Base-by-base conservation (phyloP, 2,888 invertebrate species). In the Salticus scenicus region DNA sequence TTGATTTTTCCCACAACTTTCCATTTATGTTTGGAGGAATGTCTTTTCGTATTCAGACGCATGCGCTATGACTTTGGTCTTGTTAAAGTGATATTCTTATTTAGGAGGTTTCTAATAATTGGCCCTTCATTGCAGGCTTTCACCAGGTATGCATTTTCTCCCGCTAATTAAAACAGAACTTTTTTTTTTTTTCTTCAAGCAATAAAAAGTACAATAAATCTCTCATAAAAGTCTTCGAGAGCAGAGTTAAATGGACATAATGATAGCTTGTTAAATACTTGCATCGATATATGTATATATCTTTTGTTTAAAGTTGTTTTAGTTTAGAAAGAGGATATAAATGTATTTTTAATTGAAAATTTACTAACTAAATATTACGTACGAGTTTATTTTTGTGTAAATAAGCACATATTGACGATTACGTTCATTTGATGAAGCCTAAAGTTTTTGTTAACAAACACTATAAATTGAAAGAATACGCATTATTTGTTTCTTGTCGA, bases 21-120 rank as follows among this genome's bases (percentile, higher is more conserved):
- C 24, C 14, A 57, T 2, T 14, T 17, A 47, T 47, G 47, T 47
- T 17, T 47, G 10, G 17, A n/a, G n/a, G n/a, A n/a, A n/a, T n/a
- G n/a, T n/a, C n/a, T n/a, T n/a, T n/a, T n/a, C n/a, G n/a, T n/a
- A n/a, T n/a, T n/a, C n/a, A n/a, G n/a, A 24, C 57, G 57, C 57
- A 57, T 57, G 57, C 57, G 57, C 24, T 24, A 1, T 57, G 57
- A 1, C 1, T 12, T 17, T 12, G 12, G 24, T 57, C 57, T 57
- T 17, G 57, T 57, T 57, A 57, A 57, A 17, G 24, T 57, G 57
- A 57, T 57, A 57, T 57, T 24, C 57, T 20, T 57, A 57, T 57
- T 57, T 24, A 17, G 37, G 4, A 5, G 47, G 64, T 37, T 30
- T 64, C 66, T 27, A 7, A 47, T 82, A 82, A 82, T 82, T 82